These are phyloP conservation scores for Andrena praecox DNA, from an alignment of 2,888 invertebrate genomes.

Conservation along the genomic window DNA sequence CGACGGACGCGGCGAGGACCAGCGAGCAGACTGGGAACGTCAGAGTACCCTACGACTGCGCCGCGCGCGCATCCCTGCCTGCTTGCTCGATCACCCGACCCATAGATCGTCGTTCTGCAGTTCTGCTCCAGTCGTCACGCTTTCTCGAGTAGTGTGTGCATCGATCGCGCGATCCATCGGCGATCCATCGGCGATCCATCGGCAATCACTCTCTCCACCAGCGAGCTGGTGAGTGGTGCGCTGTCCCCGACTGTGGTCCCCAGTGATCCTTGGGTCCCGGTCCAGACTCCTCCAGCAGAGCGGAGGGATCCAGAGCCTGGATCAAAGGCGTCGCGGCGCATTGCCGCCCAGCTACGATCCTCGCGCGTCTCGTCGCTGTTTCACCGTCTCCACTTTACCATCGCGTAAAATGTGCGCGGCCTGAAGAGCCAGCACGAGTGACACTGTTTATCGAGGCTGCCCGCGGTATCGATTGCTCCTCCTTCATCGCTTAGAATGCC, in stretches of 20 bases:
- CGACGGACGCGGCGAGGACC: conserved; percentile 68
- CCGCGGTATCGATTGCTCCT: conserved; percentile 15
- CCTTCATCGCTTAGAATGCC: conserved; percentile 15
- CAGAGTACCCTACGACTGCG: conserved; percentile 74
- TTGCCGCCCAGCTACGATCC: not conserved
- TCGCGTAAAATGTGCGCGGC: conserved; percentile 22
- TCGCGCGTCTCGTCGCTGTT: not conserved
- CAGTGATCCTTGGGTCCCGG: not conserved
- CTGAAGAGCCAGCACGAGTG: not conserved
- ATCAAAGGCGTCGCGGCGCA: not conserved
- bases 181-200: not conserved
- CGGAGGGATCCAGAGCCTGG: not conserved
- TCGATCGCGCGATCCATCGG: conserved; percentile 17
- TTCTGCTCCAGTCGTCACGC: not conserved
- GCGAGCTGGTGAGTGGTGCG: not conserved
- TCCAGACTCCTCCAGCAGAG: not conserved
- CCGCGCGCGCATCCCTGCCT: conserved; percentile 67
- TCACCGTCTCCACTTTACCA: not conserved
- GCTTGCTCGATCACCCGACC: conserved; percentile 29
- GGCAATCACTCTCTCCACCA: not conserved
- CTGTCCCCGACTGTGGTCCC: too few relatives aligned
- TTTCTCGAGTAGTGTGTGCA: not conserved
- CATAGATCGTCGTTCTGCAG: conserved; percentile 10
- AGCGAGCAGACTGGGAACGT: conserved; percentile 69
- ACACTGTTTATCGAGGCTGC: not conserved